These are phyloP conservation scores for Drosophila pruinosa DNA, from an alignment of 1,140 invertebrate genomes.

Conservation along the genomic window DNA sequence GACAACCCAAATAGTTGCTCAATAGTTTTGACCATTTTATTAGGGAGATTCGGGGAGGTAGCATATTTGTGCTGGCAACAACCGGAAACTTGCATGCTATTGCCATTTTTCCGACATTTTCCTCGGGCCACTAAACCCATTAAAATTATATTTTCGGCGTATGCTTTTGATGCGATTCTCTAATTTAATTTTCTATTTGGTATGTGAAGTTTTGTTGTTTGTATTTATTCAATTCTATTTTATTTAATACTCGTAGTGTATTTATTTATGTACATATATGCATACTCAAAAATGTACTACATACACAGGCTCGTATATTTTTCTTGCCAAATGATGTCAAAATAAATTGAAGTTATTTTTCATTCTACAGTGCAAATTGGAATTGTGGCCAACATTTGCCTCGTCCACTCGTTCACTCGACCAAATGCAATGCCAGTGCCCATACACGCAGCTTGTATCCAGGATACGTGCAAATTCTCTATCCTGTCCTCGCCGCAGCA, in stretches of 20 bases:
- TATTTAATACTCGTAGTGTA: constrained; percentile 8
- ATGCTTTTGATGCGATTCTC: constrained; percentile 71
- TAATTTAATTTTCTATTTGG: constrained; percentile 62
- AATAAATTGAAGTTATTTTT: constrained; percentile 78
- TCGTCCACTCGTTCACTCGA: background rate
- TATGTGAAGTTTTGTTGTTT: constrained; percentile 24
- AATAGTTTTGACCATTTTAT: constrained; percentile 55
- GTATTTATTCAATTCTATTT: constrained; percentile 39
- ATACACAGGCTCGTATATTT: constrained; percentile 1
- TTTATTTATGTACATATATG: background rate
- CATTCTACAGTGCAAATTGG: constrained; percentile 48
- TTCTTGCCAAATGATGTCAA: constrained; percentile 55
- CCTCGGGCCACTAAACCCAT: constrained; percentile 74
- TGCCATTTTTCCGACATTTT: constrained; percentile 69
- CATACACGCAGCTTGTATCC: constrained; percentile 37
- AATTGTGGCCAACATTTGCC: constrained; percentile 29
- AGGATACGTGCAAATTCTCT: constrained; percentile 62
- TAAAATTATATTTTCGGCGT: constrained; percentile 74
- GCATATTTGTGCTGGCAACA: background rate
- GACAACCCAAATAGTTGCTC: constrained; percentile 76
- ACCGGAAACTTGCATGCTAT: constrained; percentile 41
- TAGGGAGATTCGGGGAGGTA: background rate
- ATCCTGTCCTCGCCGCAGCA: constrained; percentile 61
- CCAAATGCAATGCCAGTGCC: constrained; percentile 5
- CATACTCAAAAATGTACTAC: background rate